Percentiles rank a stretch among this genome's conserved stretches.
Conservation (phyloP, 2,888 invertebrate genomes). For the Drosophila phalerata region DNA sequence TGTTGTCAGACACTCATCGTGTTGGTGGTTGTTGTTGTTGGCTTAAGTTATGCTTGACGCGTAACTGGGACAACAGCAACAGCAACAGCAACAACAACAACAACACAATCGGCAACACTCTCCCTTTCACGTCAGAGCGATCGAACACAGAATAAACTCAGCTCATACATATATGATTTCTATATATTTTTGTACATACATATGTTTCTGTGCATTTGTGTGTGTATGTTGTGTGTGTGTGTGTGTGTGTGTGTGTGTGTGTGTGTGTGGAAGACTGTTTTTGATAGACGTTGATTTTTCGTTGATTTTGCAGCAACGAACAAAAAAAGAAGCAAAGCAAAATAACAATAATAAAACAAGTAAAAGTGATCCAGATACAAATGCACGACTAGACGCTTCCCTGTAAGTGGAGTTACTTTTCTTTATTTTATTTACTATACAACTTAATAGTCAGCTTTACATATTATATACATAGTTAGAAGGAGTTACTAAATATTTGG, state of each 20-base stretch:
- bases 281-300: constrained; percentile 26
- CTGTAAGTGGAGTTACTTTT: not conserved
- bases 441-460: too few relatives aligned
- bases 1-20: constrained; percentile 24
- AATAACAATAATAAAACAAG: not conserved
- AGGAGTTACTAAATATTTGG: too few relatives aligned
- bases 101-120: constrained; percentile 54
- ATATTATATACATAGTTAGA: too few relatives aligned
- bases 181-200: constrained; percentile 2
- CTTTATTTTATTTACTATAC: too few relatives aligned
- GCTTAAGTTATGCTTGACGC: constrained; percentile 77
- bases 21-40: constrained; percentile 15
- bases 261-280: constrained; percentile 9
- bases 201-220: not conserved
- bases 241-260: not conserved
- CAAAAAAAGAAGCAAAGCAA: constrained; percentile 5
- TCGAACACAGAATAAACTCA: constrained; percentile 68
- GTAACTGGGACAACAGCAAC: constrained; percentile 74
- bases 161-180: constrained; percentile 14
- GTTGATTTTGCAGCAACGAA: constrained; percentile 8
- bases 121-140: constrained; percentile 72
- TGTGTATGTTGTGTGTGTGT: constrained; percentile 3
- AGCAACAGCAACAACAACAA: constrained; percentile 18
- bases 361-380: constrained; percentile 8
- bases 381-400: not conserved